Evolutionary conservation across 2,888 invertebrate genomes (phyloP), one percentile per base, ranked within the genome.

Genomic region (Zygaena filipendulae): DNA sequence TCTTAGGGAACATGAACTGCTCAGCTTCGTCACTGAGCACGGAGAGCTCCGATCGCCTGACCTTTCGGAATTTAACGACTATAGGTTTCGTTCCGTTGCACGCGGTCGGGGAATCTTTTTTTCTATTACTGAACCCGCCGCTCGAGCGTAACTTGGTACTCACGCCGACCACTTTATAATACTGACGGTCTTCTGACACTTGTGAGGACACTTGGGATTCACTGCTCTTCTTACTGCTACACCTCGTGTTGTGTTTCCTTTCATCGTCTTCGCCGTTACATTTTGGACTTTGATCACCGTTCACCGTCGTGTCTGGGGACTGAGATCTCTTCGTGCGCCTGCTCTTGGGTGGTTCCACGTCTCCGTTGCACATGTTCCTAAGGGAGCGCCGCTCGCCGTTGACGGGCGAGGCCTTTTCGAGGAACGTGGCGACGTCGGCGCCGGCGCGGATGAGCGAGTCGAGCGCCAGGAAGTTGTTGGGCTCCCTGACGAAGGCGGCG

Each of bases 1-100:
- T 81, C 42, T 84, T 86, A 0, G 91, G 88, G 52, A 93, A 93
- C 85, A 93, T 87, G 53, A 93, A 93, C 44, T 89, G 92, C 47
- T 92, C 92, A 0, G 93, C 93, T 58, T 93, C 92, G 44, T 91
- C 90, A 49, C 91, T 92, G 25, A 93, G 62, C 26, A 87, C 83
- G 1, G 87, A 85, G 26, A 92, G 52, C 58, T 92, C 91, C 0
- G 90, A 87, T 26, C 85, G 84, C 3, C 91, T 77, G 10, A 91
- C 84, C 38, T 90, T 88, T 28, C 86, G 84, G 32, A 91, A 89
- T 49, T 90, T 88, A 1, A 91, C 90, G 11, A 90, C 88, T 13
- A 89, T 71, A 1, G 85, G 74, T 25, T 71, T 64, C 0, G 71
- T 47, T 19, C 77, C 79, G 42, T 83, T 85, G 21, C 85, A 85